phyloP scores from a whole-genome alignment of 2,797 vertebrate genomes.

The Poeciliopsis presidionis region DNA sequence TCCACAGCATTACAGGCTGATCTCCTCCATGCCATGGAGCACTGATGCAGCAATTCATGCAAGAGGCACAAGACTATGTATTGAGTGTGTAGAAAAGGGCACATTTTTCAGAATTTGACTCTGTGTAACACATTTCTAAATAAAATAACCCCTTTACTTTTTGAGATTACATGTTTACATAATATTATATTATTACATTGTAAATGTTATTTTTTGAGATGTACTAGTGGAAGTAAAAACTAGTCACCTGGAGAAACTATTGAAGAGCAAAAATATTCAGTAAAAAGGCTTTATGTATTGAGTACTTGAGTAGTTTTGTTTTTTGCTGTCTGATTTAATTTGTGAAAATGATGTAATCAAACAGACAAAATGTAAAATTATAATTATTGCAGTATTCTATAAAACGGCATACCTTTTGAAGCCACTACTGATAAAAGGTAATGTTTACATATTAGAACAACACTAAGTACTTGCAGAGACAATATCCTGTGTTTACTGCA shows the following conservation, averaged over 20 bases:
- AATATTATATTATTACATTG: no score
- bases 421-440: background rate
- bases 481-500: background rate
- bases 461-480: background rate
- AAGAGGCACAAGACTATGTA: no score
- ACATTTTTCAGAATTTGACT: no score
- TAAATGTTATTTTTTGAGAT: background rate
- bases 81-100: no score
- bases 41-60: no score
- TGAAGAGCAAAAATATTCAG: background rate
- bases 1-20: no score
- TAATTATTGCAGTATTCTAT: no score
- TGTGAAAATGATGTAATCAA: background rate
- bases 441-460: background rate
- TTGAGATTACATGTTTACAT: no score
- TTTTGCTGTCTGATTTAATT: background rate
- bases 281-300: background rate
- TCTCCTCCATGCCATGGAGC: no score
- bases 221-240: background rate
- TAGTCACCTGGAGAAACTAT: background rate
- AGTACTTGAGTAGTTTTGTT: background rate
- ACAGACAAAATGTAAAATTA: background rate
- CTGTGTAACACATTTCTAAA: no score
- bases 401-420: background rate
- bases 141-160: no score